phyloP scores from a whole-genome alignment of 2,888 invertebrate genomes.

The Volucella inflata region DNA sequence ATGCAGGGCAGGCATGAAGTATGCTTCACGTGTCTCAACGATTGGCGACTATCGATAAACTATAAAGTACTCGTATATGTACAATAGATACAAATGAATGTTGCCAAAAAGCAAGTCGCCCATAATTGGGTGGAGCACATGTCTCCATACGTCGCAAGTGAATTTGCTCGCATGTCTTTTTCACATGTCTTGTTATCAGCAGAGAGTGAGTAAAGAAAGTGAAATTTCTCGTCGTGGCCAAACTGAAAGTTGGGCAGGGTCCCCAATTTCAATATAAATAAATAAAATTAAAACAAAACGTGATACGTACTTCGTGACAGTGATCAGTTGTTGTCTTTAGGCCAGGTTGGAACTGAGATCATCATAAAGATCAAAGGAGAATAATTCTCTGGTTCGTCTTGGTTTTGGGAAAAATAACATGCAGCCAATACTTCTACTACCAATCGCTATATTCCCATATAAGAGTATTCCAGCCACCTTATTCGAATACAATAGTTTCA shows the following conservation, averaged over 20 bases:
- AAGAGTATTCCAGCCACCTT: too few species aligned
- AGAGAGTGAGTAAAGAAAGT: constrained; percentile 34
- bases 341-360: too few species aligned
- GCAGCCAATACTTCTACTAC: too few species aligned
- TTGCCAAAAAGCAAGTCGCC: constrained; percentile 46
- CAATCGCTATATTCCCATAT: too few species aligned
- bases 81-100: background rate
- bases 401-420: too few species aligned
- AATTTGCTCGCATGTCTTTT: constrained; percentile 9
- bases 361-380: too few species aligned
- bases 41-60: too few species aligned
- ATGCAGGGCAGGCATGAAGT: constrained; percentile 38
- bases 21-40: too few species aligned
- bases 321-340: background rate
- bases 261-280: constrained; percentile 45
- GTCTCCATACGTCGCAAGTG: constrained; percentile 9
- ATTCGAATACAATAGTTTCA: too few species aligned
- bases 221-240: constrained; percentile 38
- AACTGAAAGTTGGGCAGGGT: constrained; percentile 61
- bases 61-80: too few species aligned
- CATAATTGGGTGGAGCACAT: constrained; percentile 20
- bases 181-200: constrained; percentile 28
- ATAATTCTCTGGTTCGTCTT: too few species aligned
- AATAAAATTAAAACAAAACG: constrained; percentile 20
- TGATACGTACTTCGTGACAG: background rate